phyloP scores from a whole-genome alignment of 1,140 invertebrate genomes.

The Trachymyrmex cornetzi region DNA sequence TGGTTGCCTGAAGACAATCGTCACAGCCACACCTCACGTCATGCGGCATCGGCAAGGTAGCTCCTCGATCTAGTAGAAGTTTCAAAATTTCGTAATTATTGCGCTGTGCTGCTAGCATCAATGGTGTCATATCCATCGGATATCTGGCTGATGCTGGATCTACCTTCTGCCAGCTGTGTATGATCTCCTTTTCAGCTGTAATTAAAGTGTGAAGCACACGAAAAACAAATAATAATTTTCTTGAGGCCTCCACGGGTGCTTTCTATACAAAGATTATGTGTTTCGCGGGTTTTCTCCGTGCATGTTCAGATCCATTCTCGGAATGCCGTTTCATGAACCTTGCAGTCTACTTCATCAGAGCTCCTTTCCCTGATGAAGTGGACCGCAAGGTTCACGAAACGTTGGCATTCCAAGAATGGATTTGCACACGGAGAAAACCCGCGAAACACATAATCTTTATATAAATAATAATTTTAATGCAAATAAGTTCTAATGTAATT shows the following conservation, averaged over 20 bases:
- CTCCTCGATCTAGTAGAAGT: conserved; percentile 94
- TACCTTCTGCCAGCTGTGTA: conserved; percentile 94
- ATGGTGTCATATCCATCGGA: conserved; percentile 96
- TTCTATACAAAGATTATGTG: too few relatives aligned
- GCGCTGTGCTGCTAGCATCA: conserved; percentile 96
- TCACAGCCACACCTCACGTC: conserved; percentile 94
- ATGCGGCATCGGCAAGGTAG: conserved; percentile 95
- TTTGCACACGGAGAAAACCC: too few relatives aligned
- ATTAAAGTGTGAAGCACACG: background rate
- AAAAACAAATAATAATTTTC: background rate
- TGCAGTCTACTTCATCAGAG: too few relatives aligned
- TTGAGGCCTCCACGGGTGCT: too few relatives aligned
- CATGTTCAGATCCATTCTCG: too few relatives aligned
- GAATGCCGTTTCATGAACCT: too few relatives aligned
- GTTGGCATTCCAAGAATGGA: too few relatives aligned
- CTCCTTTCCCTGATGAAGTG: too few relatives aligned
- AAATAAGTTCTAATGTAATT: background rate
- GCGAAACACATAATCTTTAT: too few relatives aligned
- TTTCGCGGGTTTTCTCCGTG: too few relatives aligned
- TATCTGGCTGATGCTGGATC: conserved; percentile 94
- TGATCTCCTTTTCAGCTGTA: conserved; percentile 66
- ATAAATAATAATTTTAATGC: background rate
- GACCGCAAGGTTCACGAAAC: too few relatives aligned
- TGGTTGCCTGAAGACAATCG: conserved; percentile 91
- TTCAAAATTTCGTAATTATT: conserved; percentile 99